A percentile compares a stretch with the other conserved stretches of the same genome.
Conservation (phyloP, 1,140 invertebrate species). For the Amphibalanus amphitrite region DNA sequence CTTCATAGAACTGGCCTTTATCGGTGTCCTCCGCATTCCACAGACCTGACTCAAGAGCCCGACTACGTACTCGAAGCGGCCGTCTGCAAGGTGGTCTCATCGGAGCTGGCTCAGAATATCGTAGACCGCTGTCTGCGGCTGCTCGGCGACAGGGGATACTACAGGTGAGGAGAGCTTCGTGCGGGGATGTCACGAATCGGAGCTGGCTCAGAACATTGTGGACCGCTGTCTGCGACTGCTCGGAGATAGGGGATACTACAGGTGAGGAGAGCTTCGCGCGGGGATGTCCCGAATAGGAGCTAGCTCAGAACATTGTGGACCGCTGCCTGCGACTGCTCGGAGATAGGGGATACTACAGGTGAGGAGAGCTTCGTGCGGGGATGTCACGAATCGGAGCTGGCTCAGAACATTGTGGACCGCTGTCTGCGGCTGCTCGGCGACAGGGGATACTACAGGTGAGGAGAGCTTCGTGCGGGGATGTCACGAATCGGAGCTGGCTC, state of each 20-base stretch:
- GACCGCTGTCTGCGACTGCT: constrained; percentile 84
- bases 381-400: constrained; percentile 74
- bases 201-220: constrained; percentile 78
- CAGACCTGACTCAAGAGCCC: constrained; percentile 11
- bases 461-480: too few species aligned
- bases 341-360: constrained; percentile 14
- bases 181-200: too few species aligned
- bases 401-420: constrained; percentile 88
- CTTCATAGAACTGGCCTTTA: too few species aligned
- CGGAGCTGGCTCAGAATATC: constrained; percentile 78
- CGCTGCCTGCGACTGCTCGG: constrained; percentile 69
- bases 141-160: constrained; percentile 16
- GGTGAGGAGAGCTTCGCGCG: too few species aligned
- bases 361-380: too few species aligned
- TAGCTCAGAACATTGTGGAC: constrained; percentile 82
- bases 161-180: constrained; percentile 16
- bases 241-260: constrained; percentile 15
- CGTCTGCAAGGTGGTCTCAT: constrained; percentile 83
- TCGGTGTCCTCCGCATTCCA: too few species aligned
- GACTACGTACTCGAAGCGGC: constrained; percentile 79
- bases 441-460: constrained; percentile 12
- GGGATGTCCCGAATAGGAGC: too few species aligned
- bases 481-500: constrained; percentile 76
- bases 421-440: constrained; percentile 54
- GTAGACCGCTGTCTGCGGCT: constrained; percentile 91